Conservation (phyloP, 2,888 invertebrate genomes). For the Macaria liturata region DNA sequence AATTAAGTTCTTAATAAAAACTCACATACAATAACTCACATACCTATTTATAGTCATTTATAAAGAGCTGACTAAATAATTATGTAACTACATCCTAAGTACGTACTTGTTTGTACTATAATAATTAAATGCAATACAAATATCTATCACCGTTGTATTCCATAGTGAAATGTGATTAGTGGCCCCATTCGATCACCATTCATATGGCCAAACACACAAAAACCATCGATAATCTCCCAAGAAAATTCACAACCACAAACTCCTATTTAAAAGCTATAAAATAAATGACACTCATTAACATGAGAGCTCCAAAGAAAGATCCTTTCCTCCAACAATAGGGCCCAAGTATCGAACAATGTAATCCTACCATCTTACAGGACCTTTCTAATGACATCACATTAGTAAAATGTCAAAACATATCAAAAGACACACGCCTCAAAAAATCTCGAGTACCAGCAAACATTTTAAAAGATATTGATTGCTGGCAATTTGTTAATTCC, state of each 20-base stretch:
- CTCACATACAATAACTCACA: too few species aligned
- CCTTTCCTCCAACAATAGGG: constrained; percentile 17
- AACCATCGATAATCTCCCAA: constrained; percentile 63
- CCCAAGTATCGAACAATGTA: constrained; percentile 28
- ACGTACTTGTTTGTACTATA: too few species aligned
- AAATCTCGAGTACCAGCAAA: constrained; percentile 57
- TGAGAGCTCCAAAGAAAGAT: constrained; percentile 36
- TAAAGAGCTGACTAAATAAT: too few species aligned
- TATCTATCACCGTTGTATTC: too few species aligned
- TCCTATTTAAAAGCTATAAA: constrained; percentile 74
- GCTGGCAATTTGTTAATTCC: constrained; percentile 74
- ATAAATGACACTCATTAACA: constrained; percentile 78
- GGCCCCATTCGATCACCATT: too few species aligned
- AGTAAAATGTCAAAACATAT: constrained; percentile 82
- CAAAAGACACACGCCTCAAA: constrained; percentile 69
- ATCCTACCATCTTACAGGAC: constrained; percentile 61
- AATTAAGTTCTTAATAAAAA: too few species aligned
- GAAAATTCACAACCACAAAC: constrained; percentile 69
- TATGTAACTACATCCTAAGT: too few species aligned
- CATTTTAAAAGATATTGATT: constrained; percentile 69
- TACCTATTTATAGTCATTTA: too few species aligned
- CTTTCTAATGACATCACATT: constrained; percentile 73
- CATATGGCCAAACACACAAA: constrained; percentile 25
- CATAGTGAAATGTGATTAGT: too few species aligned
- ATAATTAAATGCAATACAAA: too few species aligned